phyloP scores from a whole-genome alignment of 2,888 invertebrate genomes.

The Trichopoda pennipes region DNA sequence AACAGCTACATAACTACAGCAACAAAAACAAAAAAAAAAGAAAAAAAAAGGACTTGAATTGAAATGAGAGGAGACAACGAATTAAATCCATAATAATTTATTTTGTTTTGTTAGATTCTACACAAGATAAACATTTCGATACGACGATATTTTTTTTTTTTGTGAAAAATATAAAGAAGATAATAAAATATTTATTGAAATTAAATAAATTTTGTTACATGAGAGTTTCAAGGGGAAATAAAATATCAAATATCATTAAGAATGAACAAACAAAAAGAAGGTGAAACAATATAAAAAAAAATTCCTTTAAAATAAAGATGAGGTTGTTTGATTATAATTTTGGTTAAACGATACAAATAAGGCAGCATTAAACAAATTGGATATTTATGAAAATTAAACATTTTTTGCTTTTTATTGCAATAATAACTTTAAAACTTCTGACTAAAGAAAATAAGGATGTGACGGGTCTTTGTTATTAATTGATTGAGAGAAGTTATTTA shows the following conservation, averaged over 20 bases:
- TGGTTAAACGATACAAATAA: no score
- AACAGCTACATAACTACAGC: constrained; percentile 28
- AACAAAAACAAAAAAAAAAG: background rate
- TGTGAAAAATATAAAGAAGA: constrained; percentile 21
- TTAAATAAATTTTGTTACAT: constrained; percentile 44
- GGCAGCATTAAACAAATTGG: no score
- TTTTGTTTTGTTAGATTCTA: constrained; percentile 27
- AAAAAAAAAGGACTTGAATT: constrained; percentile 1
- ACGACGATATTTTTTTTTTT: constrained; percentile 1
- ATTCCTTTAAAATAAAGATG: background rate
- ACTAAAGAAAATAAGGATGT: no score
- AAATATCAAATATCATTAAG: constrained; percentile 44
- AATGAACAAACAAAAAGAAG: background rate
- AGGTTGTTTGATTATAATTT: no score
- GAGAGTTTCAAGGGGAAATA: constrained; percentile 25
- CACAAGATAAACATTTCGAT: constrained; percentile 46
- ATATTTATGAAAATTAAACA: no score
- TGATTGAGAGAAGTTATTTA: no score
- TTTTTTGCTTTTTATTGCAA: no score
- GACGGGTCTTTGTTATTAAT: no score
- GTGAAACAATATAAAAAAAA: background rate
- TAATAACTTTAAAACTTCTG: no score
- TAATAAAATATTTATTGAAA: constrained; percentile 61
- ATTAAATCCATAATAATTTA: constrained; percentile 52
- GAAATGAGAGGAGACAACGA: background rate